phyloP scores from a whole-genome alignment of 2,113 vertebrate species.

The Pardalotus punctatus region DNA sequence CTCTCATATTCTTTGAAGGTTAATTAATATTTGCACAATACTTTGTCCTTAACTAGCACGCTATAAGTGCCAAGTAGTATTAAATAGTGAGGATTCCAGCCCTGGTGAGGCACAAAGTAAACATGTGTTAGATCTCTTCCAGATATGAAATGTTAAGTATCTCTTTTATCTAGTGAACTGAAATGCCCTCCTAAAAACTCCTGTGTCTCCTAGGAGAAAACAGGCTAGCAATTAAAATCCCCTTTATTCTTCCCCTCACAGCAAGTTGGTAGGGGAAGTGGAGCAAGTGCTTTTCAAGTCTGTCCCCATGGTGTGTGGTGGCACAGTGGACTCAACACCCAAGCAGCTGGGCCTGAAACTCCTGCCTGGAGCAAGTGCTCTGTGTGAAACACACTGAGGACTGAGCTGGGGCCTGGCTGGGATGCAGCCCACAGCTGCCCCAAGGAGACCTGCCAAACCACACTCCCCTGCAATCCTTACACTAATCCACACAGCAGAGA shows the following conservation, averaged over 20 bases:
- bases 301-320: rapidly evolving
- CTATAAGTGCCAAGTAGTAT: neutral
- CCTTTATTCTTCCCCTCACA: neutral
- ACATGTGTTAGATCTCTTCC: neutral
- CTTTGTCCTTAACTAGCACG: neutral
- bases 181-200: neutral
- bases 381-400: neutral
- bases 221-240: neutral
- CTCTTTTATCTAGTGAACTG: neutral
- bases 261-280: rapidly evolving
- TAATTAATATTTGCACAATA: slow-evolving; percentile 10
- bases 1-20: neutral
- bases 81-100: neutral
- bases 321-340: rapidly evolving
- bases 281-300: neutral
- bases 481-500: neutral
- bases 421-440: neutral
- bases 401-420: neutral
- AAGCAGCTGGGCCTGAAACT: neutral
- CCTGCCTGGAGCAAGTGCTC: neutral
- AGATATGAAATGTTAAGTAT: neutral
- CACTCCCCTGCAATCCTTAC: neutral
- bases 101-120: neutral
- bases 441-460: neutral
- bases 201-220: neutral